Conservation (phyloP, 1,140 invertebrate species). For the Nasonia vitripennis region DNA sequence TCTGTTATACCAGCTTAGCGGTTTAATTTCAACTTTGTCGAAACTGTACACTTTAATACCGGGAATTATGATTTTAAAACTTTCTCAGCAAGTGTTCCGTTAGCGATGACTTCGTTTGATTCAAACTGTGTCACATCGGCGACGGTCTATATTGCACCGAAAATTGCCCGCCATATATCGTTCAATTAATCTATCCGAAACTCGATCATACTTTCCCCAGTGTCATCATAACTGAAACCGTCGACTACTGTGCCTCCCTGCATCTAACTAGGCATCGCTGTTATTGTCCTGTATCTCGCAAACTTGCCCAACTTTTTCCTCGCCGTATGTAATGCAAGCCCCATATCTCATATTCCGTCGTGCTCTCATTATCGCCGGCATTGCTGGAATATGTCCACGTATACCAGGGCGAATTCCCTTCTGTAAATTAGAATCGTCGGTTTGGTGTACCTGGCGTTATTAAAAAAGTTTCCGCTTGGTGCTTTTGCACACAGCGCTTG, state of each 20-base stretch:
- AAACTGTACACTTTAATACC: not conserved
- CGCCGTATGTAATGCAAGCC: not conserved
- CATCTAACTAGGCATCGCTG: not conserved
- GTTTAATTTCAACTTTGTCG: not conserved
- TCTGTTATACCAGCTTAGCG: too few relatives aligned
- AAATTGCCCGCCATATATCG: not conserved
- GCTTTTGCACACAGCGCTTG: not conserved
- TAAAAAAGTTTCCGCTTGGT: slow-evolving; percentile 9
- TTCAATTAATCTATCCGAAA: not conserved
- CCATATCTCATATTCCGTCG: not conserved
- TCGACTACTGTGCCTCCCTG: not conserved
- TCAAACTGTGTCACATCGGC: not conserved
- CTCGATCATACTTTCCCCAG: not conserved
- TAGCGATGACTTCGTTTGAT: not conserved
- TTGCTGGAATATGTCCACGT: not conserved
- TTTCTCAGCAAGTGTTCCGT: not conserved
- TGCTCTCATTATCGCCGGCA: not conserved
- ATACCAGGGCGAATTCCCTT: not conserved
- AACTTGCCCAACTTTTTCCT: not conserved
- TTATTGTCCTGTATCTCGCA: not conserved
- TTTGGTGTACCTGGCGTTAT: not conserved
- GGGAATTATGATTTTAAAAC: not conserved
- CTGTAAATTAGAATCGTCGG: not conserved
- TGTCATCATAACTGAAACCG: not conserved
- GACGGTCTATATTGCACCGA: not conserved